Base-by-base conservation (phyloP, 2,888 invertebrate species). In the Leptopilina syphax region DNA sequence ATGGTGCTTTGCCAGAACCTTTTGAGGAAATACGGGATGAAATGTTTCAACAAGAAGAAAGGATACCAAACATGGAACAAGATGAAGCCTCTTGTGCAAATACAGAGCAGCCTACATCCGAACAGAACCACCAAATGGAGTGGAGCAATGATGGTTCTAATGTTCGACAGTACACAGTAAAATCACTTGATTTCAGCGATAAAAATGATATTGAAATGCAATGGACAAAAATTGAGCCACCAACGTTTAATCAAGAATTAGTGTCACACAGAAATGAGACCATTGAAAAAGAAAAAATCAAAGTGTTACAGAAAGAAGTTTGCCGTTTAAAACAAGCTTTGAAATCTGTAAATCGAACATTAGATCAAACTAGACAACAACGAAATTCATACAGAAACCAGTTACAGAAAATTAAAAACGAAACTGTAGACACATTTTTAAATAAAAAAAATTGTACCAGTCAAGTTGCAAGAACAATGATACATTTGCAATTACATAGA, bases 71-170 rank as follows among this genome's bases (percentile, higher is more conserved):
- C 27, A 2, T 27, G 10, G n/a, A 60, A 60, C n/a, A 2, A 60
- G 60, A 18, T n/a, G 7, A 4, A 18, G n/a, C 18, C 2, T n/a
- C n/a, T 6, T n/a, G n/a, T 60, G 60, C 13, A 60, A 60, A 60
- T 4, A 60, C n/a, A 27, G 27, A 27, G n/a, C 60, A 60, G 60
- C 60, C 60, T 60, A 18, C 60, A n/a, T n/a, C 5, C n/a, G 2
- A 60, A 60, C n/a, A 60, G n/a, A 60, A 60, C n/a, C 7, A 60
- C n/a, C 60, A 60, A 60, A 60, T 60, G 60, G 18, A 60, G 60
- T 60, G 60, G 60, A 60, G 60, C 60, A 60, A 60, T 7, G 60
- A 60, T 60, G 60, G n/a, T 60, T 60, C 60, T n/a, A 60, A 60
- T 60, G 3, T 60, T 60, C n/a, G n/a, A 60, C n/a, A n/a, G 18